These are phyloP conservation scores for Hydrozoanthus tunicans DNA, from an alignment of 64 coral and sea anemone genomes.

Conservation along the genomic window DNA sequence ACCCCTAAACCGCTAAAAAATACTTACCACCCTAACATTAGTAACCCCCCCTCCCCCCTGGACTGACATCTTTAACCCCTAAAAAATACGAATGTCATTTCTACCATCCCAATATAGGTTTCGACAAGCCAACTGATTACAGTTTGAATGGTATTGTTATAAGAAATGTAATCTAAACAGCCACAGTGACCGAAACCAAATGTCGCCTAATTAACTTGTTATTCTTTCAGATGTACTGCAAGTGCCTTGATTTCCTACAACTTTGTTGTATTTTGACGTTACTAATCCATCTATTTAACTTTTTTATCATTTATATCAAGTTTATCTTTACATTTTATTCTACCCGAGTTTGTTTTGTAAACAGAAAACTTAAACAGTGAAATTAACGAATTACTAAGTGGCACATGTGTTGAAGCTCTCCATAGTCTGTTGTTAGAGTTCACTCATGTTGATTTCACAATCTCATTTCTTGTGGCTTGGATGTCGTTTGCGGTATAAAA, in stretches of 20 bases:
- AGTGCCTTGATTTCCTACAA: neutral
- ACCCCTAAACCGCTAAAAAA: too few relatives aligned
- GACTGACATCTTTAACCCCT: too few relatives aligned
- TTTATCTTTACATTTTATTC: neutral
- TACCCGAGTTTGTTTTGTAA: conserved; percentile 38
- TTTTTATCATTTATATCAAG: neutral
- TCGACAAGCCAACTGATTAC: neutral
- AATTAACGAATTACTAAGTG: conserved; percentile 4
- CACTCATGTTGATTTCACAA: neutral
- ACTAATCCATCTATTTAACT: neutral
- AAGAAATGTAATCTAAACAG: neutral
- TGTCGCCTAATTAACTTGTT: neutral
- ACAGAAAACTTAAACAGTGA: conserved; percentile 18
- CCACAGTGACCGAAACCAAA: neutral
- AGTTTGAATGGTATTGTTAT: neutral
- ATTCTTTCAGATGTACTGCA: neutral
- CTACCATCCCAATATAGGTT: too few relatives aligned
- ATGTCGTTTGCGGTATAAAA: neutral
- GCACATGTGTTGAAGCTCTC: conserved; percentile 22
- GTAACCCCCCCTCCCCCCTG: neutral
- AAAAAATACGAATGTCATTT: neutral
- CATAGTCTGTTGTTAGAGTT: neutral
- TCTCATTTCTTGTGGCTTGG: neutral
- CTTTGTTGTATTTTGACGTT: neutral
- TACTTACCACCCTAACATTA: too few relatives aligned